A percentile compares a stretch with the other conserved stretches of the same genome.
Conservation (phyloP, 2,797 vertebrate species). For the Lutjanus campechanus region DNA sequence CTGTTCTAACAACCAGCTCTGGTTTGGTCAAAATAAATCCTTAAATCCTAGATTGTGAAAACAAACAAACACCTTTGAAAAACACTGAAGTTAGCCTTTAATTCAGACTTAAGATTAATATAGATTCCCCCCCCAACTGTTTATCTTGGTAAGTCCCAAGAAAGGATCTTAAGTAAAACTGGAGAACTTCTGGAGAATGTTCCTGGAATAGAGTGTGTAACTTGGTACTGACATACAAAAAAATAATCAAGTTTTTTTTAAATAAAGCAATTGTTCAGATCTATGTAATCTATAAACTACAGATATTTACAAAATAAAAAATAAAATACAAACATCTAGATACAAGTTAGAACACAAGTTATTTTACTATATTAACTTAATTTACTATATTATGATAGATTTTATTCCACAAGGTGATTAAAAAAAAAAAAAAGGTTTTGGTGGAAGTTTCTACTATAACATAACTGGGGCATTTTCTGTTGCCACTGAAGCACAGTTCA, state of each 20-base stretch:
- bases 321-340: not conserved
- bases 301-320: not conserved
- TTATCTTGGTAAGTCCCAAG: constrained; percentile 4
- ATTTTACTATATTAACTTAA: not conserved
- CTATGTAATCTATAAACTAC: not conserved
- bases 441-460: not conserved
- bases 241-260: not conserved
- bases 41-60: no score
- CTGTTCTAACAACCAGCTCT: no score
- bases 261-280: not conserved
- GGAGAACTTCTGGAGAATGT: constrained; percentile 13
- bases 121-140: constrained; percentile 20
- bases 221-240: not conserved
- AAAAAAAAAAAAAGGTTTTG: not conserved
- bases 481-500: not conserved
- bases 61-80: no score
- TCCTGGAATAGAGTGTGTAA: not conserved
- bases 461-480: not conserved
- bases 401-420: not conserved
- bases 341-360: not conserved
- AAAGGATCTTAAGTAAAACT: not conserved
- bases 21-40: no score
- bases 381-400: not conserved
- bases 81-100: no score
- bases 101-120: not conserved